These are phyloP conservation scores for Paramormyrops hopkinsi DNA, from an alignment of 2,797 vertebrate genomes.

Conservation along the genomic window DNA sequence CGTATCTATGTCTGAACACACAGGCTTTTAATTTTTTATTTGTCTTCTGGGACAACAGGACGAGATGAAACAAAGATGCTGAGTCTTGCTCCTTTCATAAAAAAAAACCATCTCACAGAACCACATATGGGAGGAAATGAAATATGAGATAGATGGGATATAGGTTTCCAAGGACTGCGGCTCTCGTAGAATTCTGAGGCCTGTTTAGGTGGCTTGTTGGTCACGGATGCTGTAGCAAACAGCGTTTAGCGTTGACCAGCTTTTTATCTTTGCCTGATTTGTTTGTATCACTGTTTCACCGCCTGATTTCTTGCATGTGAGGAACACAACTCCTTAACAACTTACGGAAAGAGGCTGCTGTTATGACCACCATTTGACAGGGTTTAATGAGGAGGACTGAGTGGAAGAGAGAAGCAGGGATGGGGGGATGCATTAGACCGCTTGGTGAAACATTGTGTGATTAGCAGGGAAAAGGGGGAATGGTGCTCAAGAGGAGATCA, in stretches of 20 bases:
- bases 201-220: not conserved
- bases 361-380: not conserved
- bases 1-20: not conserved
- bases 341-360: not conserved
- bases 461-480: not conserved
- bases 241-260: not conserved
- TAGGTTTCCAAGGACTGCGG: not conserved
- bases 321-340: not conserved
- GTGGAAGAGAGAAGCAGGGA: not conserved
- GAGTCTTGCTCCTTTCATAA: not conserved
- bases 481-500: slow-evolving; percentile 32
- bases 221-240: not conserved
- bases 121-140: not conserved
- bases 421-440: not conserved
- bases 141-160: not conserved
- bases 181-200: not conserved
- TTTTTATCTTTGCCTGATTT: not conserved
- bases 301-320: not conserved
- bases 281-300: not conserved
- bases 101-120: not conserved
- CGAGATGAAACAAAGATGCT: not conserved
- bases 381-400: not conserved
- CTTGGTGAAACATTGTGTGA: not conserved
- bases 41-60: not conserved
- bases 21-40: not conserved